phyloP scores from a whole-genome alignment of 2,113 vertebrate genomes.

The Carassius auratus region DNA sequence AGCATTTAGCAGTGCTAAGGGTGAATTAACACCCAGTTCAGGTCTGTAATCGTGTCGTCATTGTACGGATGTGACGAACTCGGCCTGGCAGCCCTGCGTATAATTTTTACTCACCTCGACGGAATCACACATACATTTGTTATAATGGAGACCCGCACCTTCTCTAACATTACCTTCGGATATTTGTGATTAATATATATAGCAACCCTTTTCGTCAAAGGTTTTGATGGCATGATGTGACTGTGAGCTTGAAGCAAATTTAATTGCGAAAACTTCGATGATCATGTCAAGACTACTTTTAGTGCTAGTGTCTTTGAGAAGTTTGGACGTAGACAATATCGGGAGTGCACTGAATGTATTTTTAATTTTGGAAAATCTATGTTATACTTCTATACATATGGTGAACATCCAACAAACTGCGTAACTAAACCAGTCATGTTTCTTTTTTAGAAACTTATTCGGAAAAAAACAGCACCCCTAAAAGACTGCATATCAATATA shows the following conservation, averaged over 20 bases:
- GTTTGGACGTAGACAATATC: not conserved
- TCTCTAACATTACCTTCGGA: not conserved
- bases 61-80: not conserved
- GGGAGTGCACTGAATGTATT: constrained; percentile 49
- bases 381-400: not conserved
- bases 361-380: constrained; percentile 10
- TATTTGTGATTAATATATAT: not conserved
- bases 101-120: not conserved
- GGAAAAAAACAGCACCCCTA: not conserved
- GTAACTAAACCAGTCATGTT: not conserved
- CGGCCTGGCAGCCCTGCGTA: not conserved
- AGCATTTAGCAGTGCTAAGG: not conserved
- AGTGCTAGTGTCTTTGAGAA: not conserved
- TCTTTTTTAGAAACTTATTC: not conserved
- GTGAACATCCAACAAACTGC: not conserved
- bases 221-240: not conserved
- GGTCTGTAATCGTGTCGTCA: too few relatives aligned
- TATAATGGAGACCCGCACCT: not conserved
- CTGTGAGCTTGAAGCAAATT: not conserved
- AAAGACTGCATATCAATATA: constrained; percentile 8
- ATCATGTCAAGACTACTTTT: not conserved
- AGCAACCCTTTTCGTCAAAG: not conserved
- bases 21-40: too few relatives aligned
- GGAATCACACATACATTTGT: not conserved
- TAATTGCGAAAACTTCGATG: not conserved